These are phyloP conservation scores for Neoarius graeffei DNA, from an alignment of 2,113 vertebrate species.

Conservation along the genomic window DNA sequence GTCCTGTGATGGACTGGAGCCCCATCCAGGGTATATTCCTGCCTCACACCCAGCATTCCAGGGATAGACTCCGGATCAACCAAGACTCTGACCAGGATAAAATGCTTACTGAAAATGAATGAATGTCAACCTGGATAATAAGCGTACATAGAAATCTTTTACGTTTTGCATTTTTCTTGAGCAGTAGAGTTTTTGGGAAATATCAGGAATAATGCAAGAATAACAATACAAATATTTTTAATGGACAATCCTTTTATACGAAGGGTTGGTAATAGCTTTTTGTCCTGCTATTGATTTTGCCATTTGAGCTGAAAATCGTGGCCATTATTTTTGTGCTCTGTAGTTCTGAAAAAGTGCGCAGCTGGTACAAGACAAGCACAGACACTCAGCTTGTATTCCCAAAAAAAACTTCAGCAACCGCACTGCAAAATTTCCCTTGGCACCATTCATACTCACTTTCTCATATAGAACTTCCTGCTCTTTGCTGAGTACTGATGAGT, in stretches of 20 bases:
- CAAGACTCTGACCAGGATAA: not conserved
- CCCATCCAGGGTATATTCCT: not conserved
- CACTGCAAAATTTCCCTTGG: slow-evolving; percentile 56
- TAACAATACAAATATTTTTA: too few relatives aligned
- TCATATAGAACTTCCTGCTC: slow-evolving; percentile 29
- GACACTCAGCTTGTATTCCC: slow-evolving; percentile 47
- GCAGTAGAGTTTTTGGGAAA: not conserved
- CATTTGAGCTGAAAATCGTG: not conserved
- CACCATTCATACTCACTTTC: slow-evolving; percentile 45
- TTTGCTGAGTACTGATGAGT: slow-evolving; percentile 51
- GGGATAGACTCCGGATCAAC: not conserved
- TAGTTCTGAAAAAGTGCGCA: slow-evolving; percentile 48
- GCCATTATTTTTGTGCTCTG: not conserved
- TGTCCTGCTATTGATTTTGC: slow-evolving; percentile 7
- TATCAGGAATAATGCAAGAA: not conserved
- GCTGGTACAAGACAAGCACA: slow-evolving; percentile 53
- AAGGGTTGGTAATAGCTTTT: not conserved
- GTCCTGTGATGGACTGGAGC: not conserved
- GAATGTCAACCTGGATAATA: not conserved
- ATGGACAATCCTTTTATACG: too few relatives aligned
- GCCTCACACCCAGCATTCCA: not conserved
- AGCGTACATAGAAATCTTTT: not conserved
- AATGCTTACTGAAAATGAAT: not conserved
- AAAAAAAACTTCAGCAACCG: slow-evolving; percentile 10
- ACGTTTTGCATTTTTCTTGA: not conserved